A percentile compares a stretch with the other conserved stretches of the same genome.
These are phyloP conservation scores for Orchestia grillus DNA, from an alignment of 1,140 invertebrate species.

Conservation along the genomic window DNA sequence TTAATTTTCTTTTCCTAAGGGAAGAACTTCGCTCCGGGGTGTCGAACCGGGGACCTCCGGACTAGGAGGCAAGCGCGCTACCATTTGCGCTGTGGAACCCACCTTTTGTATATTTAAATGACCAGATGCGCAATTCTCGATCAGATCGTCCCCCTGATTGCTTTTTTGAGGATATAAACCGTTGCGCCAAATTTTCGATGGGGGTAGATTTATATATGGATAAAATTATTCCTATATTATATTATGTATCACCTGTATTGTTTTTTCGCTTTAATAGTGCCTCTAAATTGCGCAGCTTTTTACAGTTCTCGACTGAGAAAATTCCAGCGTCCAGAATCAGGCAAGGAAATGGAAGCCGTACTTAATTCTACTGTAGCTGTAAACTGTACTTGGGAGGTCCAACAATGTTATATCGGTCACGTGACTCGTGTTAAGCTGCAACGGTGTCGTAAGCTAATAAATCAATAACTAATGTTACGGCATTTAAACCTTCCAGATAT, in stretches of 20 bases:
- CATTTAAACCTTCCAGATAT: background rate
- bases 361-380: background rate
- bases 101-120: too few relatives aligned
- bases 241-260: background rate
- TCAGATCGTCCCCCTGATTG: too few relatives aligned
- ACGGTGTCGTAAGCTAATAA: background rate
- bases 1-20: too few relatives aligned
- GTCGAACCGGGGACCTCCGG: too few relatives aligned
- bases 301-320: background rate
- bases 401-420: background rate
- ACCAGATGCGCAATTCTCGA: too few relatives aligned
- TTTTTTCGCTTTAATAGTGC: background rate
- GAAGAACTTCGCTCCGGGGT: too few relatives aligned
- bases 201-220: too few relatives aligned
- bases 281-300: background rate
- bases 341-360: background rate
- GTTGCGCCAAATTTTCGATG: too few relatives aligned
- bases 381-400: background rate
- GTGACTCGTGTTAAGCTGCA: background rate
- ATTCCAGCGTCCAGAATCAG: background rate
- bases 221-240: background rate
- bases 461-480: background rate
- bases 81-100: too few relatives aligned
- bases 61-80: too few relatives aligned
- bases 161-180: too few relatives aligned